Percentiles rank a stretch among this genome's conserved stretches.
phyloP scores from a whole-genome alignment of 2,113 vertebrate genomes.

The Thalassarche chlororhynchos region DNA sequence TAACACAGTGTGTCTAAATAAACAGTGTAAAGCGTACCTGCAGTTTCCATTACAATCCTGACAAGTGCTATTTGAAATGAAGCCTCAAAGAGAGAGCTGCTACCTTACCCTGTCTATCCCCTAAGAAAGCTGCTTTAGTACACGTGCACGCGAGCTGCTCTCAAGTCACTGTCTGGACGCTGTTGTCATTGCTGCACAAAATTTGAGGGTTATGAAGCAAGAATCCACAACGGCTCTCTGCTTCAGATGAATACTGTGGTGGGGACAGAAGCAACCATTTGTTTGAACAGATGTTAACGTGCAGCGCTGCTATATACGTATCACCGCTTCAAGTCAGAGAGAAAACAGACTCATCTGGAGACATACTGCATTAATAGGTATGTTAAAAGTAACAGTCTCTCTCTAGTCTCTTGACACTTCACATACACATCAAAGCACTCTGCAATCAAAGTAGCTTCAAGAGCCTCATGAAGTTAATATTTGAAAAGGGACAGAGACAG shows the following conservation, averaged over 20 bases:
- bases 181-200: background rate
- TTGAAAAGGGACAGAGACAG: constrained; percentile 22
- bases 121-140: background rate
- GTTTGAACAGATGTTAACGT: background rate
- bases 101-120: background rate
- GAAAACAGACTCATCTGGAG: background rate
- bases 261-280: background rate
- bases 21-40: background rate
- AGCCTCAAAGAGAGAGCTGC: background rate
- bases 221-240: background rate
- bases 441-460: background rate
- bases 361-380: background rate
- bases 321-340: background rate
- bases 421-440: background rate
- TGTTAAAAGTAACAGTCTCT: background rate
- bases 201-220: background rate
- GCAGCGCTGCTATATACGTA: background rate
- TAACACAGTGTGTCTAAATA: background rate
- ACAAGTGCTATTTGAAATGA: background rate
- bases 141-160: accelerated
- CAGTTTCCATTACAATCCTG: background rate
- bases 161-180: background rate
- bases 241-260: background rate
- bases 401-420: background rate
- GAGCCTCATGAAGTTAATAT: constrained; percentile 27